A percentile compares a stretch with the other conserved stretches of the same genome.
Conservation (phyloP, 2,888 invertebrate species). For the Panzeria rudis region DNA sequence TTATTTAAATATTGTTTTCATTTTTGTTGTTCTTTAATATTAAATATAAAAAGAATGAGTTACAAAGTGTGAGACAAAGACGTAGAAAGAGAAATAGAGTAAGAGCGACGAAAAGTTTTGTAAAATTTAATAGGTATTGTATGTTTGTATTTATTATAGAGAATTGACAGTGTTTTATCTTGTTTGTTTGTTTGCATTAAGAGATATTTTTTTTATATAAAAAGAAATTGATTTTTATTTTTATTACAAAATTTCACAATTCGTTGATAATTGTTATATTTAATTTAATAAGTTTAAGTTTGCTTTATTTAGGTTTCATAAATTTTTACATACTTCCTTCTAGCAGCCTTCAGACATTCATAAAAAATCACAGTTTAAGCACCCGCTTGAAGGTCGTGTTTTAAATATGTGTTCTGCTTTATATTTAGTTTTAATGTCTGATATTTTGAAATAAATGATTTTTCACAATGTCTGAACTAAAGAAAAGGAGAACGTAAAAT, state of each 20-base stretch:
- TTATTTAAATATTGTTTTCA: constrained; percentile 61
- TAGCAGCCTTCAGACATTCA: constrained; percentile 51
- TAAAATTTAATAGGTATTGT: constrained; percentile 17
- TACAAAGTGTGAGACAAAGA: constrained; percentile 25
- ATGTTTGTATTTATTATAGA: constrained; percentile 29
- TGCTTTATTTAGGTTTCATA: background rate
- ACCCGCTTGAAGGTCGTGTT: constrained; percentile 39
- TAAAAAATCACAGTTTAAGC: constrained; percentile 63
- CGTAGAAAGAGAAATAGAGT: background rate
- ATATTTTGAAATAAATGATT: background rate
- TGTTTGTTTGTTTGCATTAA: constrained; percentile 8
- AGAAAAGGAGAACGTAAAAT: background rate
- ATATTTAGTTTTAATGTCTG: background rate
- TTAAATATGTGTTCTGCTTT: constrained; percentile 9
- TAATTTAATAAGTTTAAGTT: constrained; percentile 24
- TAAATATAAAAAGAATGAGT: constrained; percentile 33
- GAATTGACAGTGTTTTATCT: constrained; percentile 64
- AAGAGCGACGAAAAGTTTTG: constrained; percentile 34
- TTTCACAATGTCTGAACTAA: background rate
- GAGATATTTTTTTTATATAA: constrained; percentile 18
- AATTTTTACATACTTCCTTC: constrained; percentile 36
- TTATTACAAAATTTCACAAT: constrained; percentile 67
- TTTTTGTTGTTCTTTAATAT: constrained; percentile 12
- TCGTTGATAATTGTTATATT: constrained; percentile 71
- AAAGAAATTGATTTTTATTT: constrained; percentile 64